Evolutionary conservation across 2,888 invertebrate genomes (phyloP), one percentile per base, ranked within the genome.

Genomic region (Tetragonula carbonaria): DNA sequence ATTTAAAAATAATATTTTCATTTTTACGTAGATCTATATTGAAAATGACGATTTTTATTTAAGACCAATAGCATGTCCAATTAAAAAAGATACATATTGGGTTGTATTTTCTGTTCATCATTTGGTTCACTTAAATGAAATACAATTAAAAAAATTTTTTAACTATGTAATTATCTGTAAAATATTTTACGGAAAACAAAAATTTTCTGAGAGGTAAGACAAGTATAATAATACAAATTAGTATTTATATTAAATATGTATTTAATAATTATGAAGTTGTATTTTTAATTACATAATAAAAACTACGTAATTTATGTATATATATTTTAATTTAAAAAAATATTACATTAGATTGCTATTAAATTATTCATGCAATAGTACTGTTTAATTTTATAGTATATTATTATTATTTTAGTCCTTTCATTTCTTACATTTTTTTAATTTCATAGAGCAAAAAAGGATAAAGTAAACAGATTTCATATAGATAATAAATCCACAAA

Each of bases 31-130:
- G 86, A 71, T 86, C 28, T 86, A 85, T 57, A 71, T 70, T 57
- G 74, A 78, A 13, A 74, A 78, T 33, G 62, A 67, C 53, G 81
- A 78, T 59, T 73, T 68, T 28, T 66, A 68, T 21, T 59, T 86
- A 50, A 70, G 65, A 57, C 53, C 80, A 13, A 50, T 76, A 38
- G 14, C 21, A 63, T 78, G 74, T 65, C 33, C 80, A 62, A 23
- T 73, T 14, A 50, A 67, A 8, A 57, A 76, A 21, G 74, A 78
- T 45, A 65, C 57, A 38, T 5, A 55, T 65, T 86, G 86, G 86
- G 28, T 81, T 4, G 16, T 85, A 38, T 86, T 86, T 59, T 85
- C 86, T 14, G 45, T 86, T 67, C 81, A 85, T 53, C 86, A 86
- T 66, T 23, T 78, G 18, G 55, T 84, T 59, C n/a, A 84, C 18